A percentile compares a stretch with the other conserved stretches of the same genome.
Conservation (phyloP, 2,888 invertebrate genomes). For the Erannis defoliaria region DNA sequence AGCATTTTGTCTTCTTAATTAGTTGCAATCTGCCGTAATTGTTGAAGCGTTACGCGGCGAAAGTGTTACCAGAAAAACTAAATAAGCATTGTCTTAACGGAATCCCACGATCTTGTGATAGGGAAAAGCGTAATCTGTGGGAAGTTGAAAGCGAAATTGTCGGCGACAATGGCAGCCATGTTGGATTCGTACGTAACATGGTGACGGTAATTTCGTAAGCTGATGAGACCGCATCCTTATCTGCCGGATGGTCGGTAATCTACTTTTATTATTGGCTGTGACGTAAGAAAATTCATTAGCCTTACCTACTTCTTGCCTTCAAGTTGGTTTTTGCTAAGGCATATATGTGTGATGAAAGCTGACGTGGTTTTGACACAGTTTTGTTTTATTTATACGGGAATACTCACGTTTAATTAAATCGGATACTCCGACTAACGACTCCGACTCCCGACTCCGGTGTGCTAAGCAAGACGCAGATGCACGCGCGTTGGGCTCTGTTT, state of each 20-base stretch:
- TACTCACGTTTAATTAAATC: too few species aligned
- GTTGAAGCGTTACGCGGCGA: slow-evolving; percentile 73
- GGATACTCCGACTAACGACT: too few species aligned
- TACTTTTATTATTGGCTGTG: slow-evolving; percentile 29
- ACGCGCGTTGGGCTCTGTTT: too few species aligned
- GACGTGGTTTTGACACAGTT: too few species aligned
- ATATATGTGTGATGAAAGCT: too few species aligned
- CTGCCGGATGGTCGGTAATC: slow-evolving; percentile 43
- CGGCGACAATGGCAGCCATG: slow-evolving; percentile 64
- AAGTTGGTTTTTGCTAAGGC: slow-evolving; percentile 6
- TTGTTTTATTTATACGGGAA: too few species aligned
- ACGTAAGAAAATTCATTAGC: slow-evolving; percentile 23
- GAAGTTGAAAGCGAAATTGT: slow-evolving; percentile 80
- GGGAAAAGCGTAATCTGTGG: slow-evolving; percentile 82
- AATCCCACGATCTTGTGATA: slow-evolving; percentile 83
- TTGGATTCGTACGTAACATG: slow-evolving; percentile 45
- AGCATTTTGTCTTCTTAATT: slow-evolving; percentile 49
- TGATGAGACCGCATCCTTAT: slow-evolving; percentile 41
- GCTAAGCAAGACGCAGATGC: too few species aligned
- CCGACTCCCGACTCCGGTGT: too few species aligned
- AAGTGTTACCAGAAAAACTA: slow-evolving; percentile 79
- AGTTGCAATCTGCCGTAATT: slow-evolving; percentile 63
- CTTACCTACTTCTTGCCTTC: neutral
- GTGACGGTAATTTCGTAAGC: slow-evolving; percentile 50
- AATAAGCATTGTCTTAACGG: slow-evolving; percentile 74